A percentile compares a stretch with the other conserved stretches of the same genome.
phyloP scores from a whole-genome alignment of 30 jellyfish, hydroid and myxozoan genomes.

The Hydractinia echinata region DNA sequence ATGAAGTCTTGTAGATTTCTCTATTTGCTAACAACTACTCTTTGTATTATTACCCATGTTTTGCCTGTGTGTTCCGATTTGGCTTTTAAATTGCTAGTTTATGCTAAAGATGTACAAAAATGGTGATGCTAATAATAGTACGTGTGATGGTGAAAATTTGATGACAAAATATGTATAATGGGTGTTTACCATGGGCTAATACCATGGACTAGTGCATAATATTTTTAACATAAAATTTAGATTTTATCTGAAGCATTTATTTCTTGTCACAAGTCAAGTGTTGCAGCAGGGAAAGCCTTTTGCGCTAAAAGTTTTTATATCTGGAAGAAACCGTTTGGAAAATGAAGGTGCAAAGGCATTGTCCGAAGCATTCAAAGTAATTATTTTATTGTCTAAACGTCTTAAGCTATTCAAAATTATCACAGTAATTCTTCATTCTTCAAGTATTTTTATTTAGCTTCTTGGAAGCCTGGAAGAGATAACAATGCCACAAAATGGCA shows the following conservation, averaged over 20 bases:
- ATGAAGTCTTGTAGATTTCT: no score
- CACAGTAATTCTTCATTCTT: not conserved
- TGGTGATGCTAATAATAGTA: no score
- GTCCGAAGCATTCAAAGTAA: slow-evolving; percentile 64
- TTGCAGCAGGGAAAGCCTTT: slow-evolving; percentile 62
- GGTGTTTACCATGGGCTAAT: no score
- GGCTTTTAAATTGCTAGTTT: no score
- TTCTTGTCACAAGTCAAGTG: slow-evolving; percentile 67
- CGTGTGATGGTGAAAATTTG: not conserved
- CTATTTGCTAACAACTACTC: no score
- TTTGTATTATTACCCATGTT: no score
- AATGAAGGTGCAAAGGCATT: slow-evolving; percentile 92
- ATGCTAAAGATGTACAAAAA: no score
- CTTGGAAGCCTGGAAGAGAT: slow-evolving; percentile 75
- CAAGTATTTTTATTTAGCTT: slow-evolving; percentile 36
- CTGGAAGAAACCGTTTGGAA: slow-evolving; percentile 95
- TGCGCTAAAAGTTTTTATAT: slow-evolving; percentile 69
- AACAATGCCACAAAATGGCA: slow-evolving; percentile 94
- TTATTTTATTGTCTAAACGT: not conserved
- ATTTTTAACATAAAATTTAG: slow-evolving; percentile 21
- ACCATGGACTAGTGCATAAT: not conserved
- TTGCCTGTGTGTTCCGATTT: no score
- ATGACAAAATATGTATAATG: not conserved
- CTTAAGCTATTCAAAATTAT: no score
- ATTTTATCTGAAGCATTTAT: slow-evolving; percentile 79